A percentile compares a stretch with the other conserved stretches of the same genome.
These are phyloP conservation scores for Caenorhabditis afra DNA, from an alignment of 2,888 invertebrate genomes.

Conservation along the genomic window DNA sequence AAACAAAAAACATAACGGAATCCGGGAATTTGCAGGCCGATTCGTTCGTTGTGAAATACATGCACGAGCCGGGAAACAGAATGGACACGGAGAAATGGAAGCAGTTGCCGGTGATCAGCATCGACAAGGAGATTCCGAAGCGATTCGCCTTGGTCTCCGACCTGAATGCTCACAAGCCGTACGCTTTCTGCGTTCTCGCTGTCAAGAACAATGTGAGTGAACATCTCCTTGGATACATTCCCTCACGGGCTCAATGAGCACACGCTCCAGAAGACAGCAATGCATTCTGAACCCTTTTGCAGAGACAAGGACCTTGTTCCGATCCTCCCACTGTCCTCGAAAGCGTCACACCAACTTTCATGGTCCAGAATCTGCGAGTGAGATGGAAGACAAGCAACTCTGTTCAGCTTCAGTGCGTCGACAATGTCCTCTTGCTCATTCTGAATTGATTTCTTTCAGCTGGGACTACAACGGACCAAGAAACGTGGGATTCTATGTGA, in stretches of 20 bases:
- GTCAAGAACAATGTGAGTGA: slow-evolving; percentile 78
- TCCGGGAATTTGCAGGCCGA: slow-evolving; percentile 66
- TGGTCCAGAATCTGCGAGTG: slow-evolving; percentile 75
- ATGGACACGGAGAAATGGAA: slow-evolving; percentile 72
- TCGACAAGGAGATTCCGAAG: slow-evolving; percentile 67
- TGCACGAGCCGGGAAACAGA: slow-evolving; percentile 77
- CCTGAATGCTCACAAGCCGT: slow-evolving; percentile 77
- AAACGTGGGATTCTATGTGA: slow-evolving; percentile 76
- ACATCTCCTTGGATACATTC: not conserved
- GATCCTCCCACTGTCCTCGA: slow-evolving; percentile 77
- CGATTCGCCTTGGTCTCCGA: slow-evolving; percentile 69
- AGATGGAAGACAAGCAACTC: slow-evolving; percentile 78
- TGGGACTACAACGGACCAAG: slow-evolving; percentile 77
- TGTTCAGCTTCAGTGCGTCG: slow-evolving; percentile 61
- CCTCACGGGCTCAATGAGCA: slow-evolving; percentile 3
- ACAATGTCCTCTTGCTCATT: not conserved
- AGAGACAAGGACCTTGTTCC: slow-evolving; percentile 79
- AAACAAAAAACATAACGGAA: slow-evolving; percentile 3
- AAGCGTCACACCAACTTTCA: slow-evolving; percentile 72
- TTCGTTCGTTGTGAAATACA: slow-evolving; percentile 79
- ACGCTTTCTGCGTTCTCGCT: slow-evolving; percentile 79
- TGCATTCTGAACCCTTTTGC: slow-evolving; percentile 55
- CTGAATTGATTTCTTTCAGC: slow-evolving; percentile 40
- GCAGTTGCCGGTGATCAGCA: slow-evolving; percentile 72
- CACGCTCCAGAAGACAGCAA: not conserved